Evolutionary conservation across 2,797 vertebrate genomes (phyloP), one percentile per base, ranked within the genome.

Genomic region (Dendrocincla tyrannina): DNA sequence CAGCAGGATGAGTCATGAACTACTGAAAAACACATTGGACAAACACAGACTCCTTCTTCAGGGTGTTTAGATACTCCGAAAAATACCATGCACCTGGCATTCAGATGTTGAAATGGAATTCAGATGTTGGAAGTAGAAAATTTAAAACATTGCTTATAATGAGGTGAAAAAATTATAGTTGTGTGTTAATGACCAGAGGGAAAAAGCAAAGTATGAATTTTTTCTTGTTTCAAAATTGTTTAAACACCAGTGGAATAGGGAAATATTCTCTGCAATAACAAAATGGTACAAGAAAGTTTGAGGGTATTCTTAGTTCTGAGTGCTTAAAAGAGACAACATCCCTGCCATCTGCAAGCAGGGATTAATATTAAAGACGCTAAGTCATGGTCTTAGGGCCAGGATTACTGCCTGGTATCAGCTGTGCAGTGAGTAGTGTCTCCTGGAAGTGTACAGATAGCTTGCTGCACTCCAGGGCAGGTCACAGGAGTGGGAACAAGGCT

Each of bases 331-430:
- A 75, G 53, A 93, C 49, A 76, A 56, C 22, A 23, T 60, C 76
- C 88, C 76, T 60, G 56, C 76, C 3, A 1, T 64, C 37, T 63
- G 53, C 79, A 35, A 60, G 58, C 18, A 56, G 62, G 78, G 79
- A 91, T 96, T 95, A 85, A 80, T 80, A 88, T 78, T 93, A 75
- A 91, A 88, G 80, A 73, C 1, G 11, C 66, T 89, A 78, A 89
- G 42, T 81, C 7, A 4, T 84, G 77, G 69, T 72, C 12, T 94
- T 90, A 91, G 66, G 53, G 53, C 66, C 37, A 28, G 91, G 91
- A 90, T 94, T 95, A 91, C 27, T 72, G 82, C 56, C 41, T 0
- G 1, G 28, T 53, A 12, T 94, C 64, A 6, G 59, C 52, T 66
- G 56, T 1, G 3, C 42, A 13, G 46, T 17, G 46, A 56, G 56